Evolutionary conservation across 2,113 vertebrate species (phyloP).

Genomic region (Hippocampus zosterae): DNA sequence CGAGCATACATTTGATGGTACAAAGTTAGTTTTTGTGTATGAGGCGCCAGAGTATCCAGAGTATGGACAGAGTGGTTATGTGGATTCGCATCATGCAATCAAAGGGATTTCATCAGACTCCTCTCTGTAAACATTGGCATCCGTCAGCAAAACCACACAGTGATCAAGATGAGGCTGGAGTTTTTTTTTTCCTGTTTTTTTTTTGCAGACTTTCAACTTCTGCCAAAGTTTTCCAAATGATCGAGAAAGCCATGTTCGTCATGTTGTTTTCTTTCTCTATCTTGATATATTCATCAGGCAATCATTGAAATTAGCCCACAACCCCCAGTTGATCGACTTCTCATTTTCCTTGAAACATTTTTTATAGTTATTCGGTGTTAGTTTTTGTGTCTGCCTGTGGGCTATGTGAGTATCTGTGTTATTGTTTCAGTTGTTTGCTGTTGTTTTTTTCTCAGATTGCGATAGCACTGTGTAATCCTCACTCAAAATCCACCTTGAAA

Average conservation of each 20-base stretch:
- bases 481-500: slow-evolving; percentile 10
- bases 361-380: slow-evolving; percentile 31
- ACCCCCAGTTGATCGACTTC: slow-evolving; percentile 38
- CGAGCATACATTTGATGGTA: slow-evolving; percentile 39
- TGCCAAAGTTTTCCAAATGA: slow-evolving; percentile 56
- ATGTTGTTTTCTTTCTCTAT: slow-evolving; percentile 56
- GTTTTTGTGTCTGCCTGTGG: slow-evolving; percentile 16
- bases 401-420: slow-evolving; percentile 3
- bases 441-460: background rate
- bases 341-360: slow-evolving; percentile 40
- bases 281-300: slow-evolving; percentile 50
- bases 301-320: slow-evolving; percentile 35
- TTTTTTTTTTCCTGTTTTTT: slow-evolving; percentile 33
- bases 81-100: slow-evolving; percentile 56
- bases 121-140: slow-evolving; percentile 66
- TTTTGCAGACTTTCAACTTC: slow-evolving; percentile 56
- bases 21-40: slow-evolving; percentile 23
- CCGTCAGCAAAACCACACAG: slow-evolving; percentile 54
- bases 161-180: slow-evolving; percentile 55
- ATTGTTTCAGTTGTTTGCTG: background rate
- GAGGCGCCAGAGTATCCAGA: slow-evolving; percentile 47
- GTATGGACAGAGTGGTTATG: slow-evolving; percentile 29
- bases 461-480: slow-evolving; percentile 5
- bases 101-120: slow-evolving; percentile 61
- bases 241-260: slow-evolving; percentile 55